Conservation (phyloP, 2,888 invertebrate species). For the Rhagium mordax region DNA sequence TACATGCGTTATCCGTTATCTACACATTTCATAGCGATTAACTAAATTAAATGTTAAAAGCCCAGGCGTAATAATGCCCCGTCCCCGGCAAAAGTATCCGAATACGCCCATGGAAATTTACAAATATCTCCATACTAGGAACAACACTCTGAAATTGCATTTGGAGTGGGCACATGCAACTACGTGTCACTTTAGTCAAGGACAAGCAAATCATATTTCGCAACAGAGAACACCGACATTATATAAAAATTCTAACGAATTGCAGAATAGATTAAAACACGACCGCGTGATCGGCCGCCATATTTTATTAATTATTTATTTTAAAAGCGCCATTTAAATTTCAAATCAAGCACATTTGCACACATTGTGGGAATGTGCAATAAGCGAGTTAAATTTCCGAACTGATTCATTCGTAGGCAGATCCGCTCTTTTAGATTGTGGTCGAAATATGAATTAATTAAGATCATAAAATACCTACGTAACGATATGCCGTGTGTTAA, state of each 20-base stretch:
- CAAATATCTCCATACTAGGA: slow-evolving; percentile 39
- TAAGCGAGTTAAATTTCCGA: slow-evolving; percentile 40
- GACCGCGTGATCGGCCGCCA: slow-evolving; percentile 44
- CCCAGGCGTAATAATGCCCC: background rate
- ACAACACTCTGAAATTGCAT: slow-evolving; percentile 46
- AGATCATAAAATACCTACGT: too few species aligned
- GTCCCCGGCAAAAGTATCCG: slow-evolving; percentile 5
- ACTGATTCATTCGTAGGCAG: slow-evolving; percentile 31
- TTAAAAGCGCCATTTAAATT: slow-evolving; percentile 42
- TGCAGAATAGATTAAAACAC: slow-evolving; percentile 47
- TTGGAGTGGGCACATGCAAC: slow-evolving; percentile 44
- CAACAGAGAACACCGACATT: slow-evolving; percentile 37
- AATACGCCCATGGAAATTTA: slow-evolving; percentile 33
- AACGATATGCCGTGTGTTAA: too few species aligned
- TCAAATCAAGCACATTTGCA: slow-evolving; percentile 28
- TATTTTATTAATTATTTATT: slow-evolving; percentile 42
- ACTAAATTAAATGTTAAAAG: background rate
- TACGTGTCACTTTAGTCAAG: slow-evolving; percentile 47
- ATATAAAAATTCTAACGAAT: slow-evolving; percentile 43
- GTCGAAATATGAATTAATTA: too few species aligned
- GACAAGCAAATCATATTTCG: slow-evolving; percentile 50
- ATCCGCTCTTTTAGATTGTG: background rate
- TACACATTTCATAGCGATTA: background rate
- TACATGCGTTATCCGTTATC: background rate
- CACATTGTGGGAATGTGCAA: slow-evolving; percentile 34